Evolutionary conservation across 2,113 vertebrate genomes (phyloP), one percentile per base, ranked within the genome.

Genomic region (Ciconia maguari): DNA sequence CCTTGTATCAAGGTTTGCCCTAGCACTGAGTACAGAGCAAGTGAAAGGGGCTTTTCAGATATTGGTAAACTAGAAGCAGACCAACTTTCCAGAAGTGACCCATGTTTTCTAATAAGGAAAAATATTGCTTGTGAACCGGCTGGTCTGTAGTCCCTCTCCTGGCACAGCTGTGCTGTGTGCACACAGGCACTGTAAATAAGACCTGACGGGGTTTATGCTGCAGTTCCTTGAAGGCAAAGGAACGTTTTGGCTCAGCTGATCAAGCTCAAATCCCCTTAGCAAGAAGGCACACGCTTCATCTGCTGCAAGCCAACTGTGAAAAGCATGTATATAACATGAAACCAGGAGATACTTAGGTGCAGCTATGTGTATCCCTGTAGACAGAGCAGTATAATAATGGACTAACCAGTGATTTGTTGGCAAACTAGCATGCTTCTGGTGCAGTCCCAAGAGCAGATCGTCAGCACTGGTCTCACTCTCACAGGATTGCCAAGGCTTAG

Each of bases 401-500:
- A 30, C 51, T 93, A 34, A 64, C 15, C 29, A 49, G 77, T 13
- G 77, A 42, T 85, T 69, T 85, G 27, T 29, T 84, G 79, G 55
- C 90, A 78, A 60, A 55, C 41, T 7, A 19, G 24, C 0, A 0
- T 58, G 70, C 41, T 87, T 24, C 81, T 92, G 80, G 61, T 84
- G 34, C 52, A 15, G 30, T 17, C 90, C 86, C 58, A 84, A 66
- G 87, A 77, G 72, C 87, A 54, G 44, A 60, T 54, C 4, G 0
- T 84, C 90, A 72, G 85, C 24, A 2, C 77, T 87, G 36, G 30
- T 49, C 41, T 94, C 30, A 2, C 15, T 71, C 74, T 88, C 36
- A 2, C 24, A 85, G 77, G 30, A 58, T 65, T 97, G 89, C 95
- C 94, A 96, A 62, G 82, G 32, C 70, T 94, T 68, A 72, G 83